Conservation (phyloP, 2,888 invertebrate genomes). For the Lepidochrysops patricia region DNA sequence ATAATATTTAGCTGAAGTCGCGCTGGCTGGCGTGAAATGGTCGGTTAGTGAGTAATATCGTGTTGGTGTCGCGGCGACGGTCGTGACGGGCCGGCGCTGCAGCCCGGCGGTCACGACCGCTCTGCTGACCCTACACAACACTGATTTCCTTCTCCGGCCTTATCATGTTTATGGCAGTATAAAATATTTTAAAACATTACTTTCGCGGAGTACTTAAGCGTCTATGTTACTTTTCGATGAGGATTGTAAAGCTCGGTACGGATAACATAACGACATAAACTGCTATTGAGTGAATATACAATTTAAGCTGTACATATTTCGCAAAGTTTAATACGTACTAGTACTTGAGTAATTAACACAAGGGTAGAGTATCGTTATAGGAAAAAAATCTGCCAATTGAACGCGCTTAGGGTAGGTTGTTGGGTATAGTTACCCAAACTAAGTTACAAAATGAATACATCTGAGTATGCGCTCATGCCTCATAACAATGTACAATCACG, state of each 20-base stretch:
- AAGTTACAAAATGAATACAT: slow-evolving; percentile 3
- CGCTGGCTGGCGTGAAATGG: slow-evolving; percentile 64
- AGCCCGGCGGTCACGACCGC: slow-evolving; percentile 55
- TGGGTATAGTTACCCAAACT: too few relatives aligned
- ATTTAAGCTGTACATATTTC: too few relatives aligned
- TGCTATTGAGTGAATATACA: too few relatives aligned
- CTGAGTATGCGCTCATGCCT: slow-evolving; percentile 19
- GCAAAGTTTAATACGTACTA: too few relatives aligned
- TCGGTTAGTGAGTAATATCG: slow-evolving; percentile 70
- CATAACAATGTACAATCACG: slow-evolving; percentile 6
- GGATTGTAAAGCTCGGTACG: background rate
- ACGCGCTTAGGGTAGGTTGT: too few relatives aligned
- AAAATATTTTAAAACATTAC: slow-evolving; percentile 29
- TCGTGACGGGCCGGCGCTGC: slow-evolving; percentile 58
- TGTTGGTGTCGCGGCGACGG: slow-evolving; percentile 62
- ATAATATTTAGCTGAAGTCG: slow-evolving; percentile 39
- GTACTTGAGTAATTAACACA: too few relatives aligned
- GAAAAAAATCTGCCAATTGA: too few relatives aligned
- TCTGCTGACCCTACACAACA: slow-evolving; percentile 56
- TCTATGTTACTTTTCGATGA: slow-evolving; percentile 17
- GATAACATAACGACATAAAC: too few relatives aligned
- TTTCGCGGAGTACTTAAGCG: slow-evolving; percentile 16
- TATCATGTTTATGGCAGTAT: slow-evolving; percentile 26
- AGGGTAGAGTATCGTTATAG: too few relatives aligned
- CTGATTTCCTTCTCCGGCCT: slow-evolving; percentile 35